Percentiles rank a stretch among this genome's conserved stretches.
Evolutionary conservation across 1,140 invertebrate species (phyloP).

Genomic region (Hirudo medicinalis): DNA sequence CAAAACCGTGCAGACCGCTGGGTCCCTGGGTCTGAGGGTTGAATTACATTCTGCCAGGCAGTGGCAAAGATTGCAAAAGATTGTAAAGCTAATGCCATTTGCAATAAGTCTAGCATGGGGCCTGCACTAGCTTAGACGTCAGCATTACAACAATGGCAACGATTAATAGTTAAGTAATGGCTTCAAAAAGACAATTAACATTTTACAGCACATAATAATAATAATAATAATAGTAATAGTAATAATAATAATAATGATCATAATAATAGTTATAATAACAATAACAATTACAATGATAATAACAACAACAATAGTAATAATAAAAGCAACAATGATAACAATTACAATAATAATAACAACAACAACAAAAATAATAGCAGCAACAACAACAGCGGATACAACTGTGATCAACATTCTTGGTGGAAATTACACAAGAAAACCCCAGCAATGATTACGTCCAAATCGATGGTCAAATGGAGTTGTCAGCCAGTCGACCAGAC

Average conservation of each 20-base stretch:
- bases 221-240: neutral
- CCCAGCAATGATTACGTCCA: neutral
- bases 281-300: conserved; percentile 2
- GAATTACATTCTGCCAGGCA: too few species aligned
- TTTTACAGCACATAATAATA: neutral
- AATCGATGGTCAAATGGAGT: neutral
- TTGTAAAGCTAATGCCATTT: too few species aligned
- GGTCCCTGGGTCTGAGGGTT: too few species aligned
- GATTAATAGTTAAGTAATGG: too few species aligned
- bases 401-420: neutral
- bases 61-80: too few species aligned
- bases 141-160: too few species aligned
- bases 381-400: neutral
- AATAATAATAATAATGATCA: neutral
- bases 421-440: neutral
- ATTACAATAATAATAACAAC: neutral
- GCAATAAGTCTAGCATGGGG: too few species aligned
- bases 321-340: neutral
- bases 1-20: too few species aligned
- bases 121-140: too few species aligned
- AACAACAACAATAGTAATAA: neutral
- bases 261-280: neutral
- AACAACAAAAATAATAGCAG: neutral
- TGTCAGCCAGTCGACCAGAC: neutral
- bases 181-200: too few species aligned